Base-by-base conservation (phyloP, 2,113 vertebrate genomes). In the Bombycilla garrulus region DNA sequence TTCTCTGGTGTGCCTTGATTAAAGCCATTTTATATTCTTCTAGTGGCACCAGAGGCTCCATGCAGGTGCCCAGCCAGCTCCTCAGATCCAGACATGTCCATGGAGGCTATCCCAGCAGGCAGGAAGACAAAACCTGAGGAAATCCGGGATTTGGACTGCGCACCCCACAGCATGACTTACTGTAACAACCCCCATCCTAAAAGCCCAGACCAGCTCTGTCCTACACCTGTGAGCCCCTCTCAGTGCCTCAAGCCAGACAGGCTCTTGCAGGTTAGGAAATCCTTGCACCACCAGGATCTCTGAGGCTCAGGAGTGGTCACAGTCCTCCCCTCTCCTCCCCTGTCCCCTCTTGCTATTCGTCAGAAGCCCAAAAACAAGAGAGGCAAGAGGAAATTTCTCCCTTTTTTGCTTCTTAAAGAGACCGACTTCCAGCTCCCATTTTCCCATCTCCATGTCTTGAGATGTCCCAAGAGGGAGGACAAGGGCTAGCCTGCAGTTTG, bases 221-320 rank as follows among this genome's bases (percentile, higher is more conserved):
- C 45, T 36, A 22, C 10, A 4, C 9, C 50, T 65, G 25, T 24
- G 36, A 93, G 36, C 22, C 28, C 17, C 8, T 61, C n/a, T 82
- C 0, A 0, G 33, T 42, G 2, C 21, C 40, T 38, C 25, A 33
- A 25, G 16, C 15, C 54, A 47, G 40, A 6, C 16, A 57, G 42
- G 45, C 10, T 58, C 35, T 29, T 67, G 40, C 33, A 67, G 58
- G 10, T 50, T 80, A 36, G 53, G 38, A 58, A 15, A 28, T 26
- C 22, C 33, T 8, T n/a, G 20, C 67, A 20, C 9, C 57, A 48
- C 13, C 3, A 3, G 35, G 48, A 48, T 9, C 28, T 58, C 44
- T 38, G 54, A 83, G 31, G 33, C 28, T 92, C 61, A 70, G 25
- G 10, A 11, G 12, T 20, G 40, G 28, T 35, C 61, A 70, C 5